Evolutionary conservation across 2,797 vertebrate genomes (phyloP), one percentile per base, ranked within the genome.

Genomic region (Malacoraja senta): DNA sequence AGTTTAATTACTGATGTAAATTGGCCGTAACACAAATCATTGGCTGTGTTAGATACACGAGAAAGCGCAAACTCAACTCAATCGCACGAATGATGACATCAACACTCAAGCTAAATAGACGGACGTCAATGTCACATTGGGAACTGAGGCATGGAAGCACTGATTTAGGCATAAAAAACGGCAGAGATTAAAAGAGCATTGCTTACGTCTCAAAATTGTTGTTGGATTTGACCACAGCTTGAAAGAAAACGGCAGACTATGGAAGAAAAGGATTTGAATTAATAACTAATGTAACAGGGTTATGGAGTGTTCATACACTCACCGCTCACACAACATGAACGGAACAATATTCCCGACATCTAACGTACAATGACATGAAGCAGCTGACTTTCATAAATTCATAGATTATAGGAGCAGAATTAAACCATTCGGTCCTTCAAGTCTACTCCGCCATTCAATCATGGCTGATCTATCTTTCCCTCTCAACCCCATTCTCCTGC

Each of bases 231-330:
- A 92, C 13, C 38, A 92, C 38, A 74, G 13, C 53, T 74, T 53
- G 35, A 92, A 92, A 92, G 44, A 92, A 92, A 71, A 92, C 71
- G 6, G 90, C 71, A 17, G 90, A 26, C 90, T 92, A 26, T 76
- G 38, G 71, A 38, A 58, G 0, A 74, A 88, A 58, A 58, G 1
- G 38, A 92, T 74, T 76, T 26, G 2, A 26, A 76, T 44, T 68
- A 76, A 74, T 92, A 76, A 58, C 19, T 8, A 2, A 19, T 3
- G 9, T 17, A 68, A 68, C 21, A 12, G 53, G 65, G 6, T 21
- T 44, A 65, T 32, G 21, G 1, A 13, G 24, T 53, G 24, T 13
- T 53, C 21, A 35, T 35, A 68, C 17, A 88, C n/a, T 35, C 9
- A 53, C 44, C 4, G 44, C n/a, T 35, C 9, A 88, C 0, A 35